phyloP scores from a whole-genome alignment of 2,113 vertebrate genomes.

The Dascyllus trimaculatus region DNA sequence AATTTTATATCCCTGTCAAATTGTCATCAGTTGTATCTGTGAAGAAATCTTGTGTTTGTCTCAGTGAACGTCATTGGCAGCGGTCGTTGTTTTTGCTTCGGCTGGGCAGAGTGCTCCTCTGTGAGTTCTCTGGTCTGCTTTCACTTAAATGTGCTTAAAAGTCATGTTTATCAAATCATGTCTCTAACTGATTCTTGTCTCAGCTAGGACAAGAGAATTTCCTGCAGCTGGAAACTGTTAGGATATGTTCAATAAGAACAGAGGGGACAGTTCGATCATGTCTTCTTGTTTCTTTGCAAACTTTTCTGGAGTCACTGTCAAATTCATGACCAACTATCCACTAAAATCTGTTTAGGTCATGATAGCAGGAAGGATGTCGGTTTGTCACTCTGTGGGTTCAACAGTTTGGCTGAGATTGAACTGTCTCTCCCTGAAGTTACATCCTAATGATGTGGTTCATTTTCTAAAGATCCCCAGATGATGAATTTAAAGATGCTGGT shows the following conservation, averaged over 20 bases:
- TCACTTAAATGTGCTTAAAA: constrained; percentile 12
- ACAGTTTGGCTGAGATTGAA: no score
- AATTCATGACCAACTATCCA: no score
- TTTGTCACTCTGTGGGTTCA: no score
- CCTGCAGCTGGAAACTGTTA: background rate
- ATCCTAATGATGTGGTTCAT: no score
- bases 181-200: background rate
- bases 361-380: no score
- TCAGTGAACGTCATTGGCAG: background rate
- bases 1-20: constrained; percentile 20
- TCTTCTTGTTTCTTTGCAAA: background rate
- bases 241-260: background rate
- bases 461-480: no score
- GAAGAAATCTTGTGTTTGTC: background rate
- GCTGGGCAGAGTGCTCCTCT: background rate
- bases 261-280: background rate
- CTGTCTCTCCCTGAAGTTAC: no score
- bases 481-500: no score
- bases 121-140: constrained; percentile 22
- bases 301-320: no score
- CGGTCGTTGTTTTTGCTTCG: constrained; percentile 2
- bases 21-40: constrained; percentile 24
- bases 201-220: background rate
- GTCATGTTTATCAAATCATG: constrained; percentile 19
- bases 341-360: no score